A percentile compares a stretch with the other conserved stretches of the same genome.
Conservation (phyloP, 2,888 invertebrate species). For the Scaeva pyrastri region DNA sequence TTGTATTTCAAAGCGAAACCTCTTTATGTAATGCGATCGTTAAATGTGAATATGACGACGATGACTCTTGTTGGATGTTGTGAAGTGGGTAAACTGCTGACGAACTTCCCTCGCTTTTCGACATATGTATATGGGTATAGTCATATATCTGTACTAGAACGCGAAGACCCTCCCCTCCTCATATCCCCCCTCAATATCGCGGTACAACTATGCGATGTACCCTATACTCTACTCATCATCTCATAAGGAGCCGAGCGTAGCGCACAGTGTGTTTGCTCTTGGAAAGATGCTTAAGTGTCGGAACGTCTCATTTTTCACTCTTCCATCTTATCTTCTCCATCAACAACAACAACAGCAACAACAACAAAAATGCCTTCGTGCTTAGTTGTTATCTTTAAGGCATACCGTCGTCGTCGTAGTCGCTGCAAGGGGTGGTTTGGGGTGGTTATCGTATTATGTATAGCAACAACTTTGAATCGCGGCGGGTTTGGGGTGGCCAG, state of each 20-base stretch:
- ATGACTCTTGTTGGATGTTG: slow-evolving; percentile 35
- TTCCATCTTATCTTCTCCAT: slow-evolving; percentile 42
- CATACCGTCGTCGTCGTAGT: too few species aligned
- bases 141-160: not conserved
- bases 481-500: not conserved
- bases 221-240: slow-evolving; percentile 26
- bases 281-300: slow-evolving; percentile 69
- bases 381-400: slow-evolving; percentile 30
- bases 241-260: too few species aligned
- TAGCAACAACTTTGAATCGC: not conserved
- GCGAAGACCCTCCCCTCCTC: too few species aligned
- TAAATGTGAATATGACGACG: slow-evolving; percentile 67
- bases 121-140: too few species aligned
- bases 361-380: slow-evolving; percentile 39
- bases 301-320: slow-evolving; percentile 74
- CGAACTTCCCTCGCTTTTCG: not conserved
- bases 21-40: slow-evolving; percentile 62
- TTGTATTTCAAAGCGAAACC: slow-evolving; percentile 63
- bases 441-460: not conserved
- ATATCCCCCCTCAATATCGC: not conserved
- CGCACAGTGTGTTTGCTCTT: slow-evolving; percentile 49
- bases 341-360: not conserved
- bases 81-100: slow-evolving; percentile 34
- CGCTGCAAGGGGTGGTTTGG: not conserved
- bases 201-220: not conserved